phyloP scores from a whole-genome alignment of 2,797 vertebrate genomes.

The Thalassophryne amazonica region DNA sequence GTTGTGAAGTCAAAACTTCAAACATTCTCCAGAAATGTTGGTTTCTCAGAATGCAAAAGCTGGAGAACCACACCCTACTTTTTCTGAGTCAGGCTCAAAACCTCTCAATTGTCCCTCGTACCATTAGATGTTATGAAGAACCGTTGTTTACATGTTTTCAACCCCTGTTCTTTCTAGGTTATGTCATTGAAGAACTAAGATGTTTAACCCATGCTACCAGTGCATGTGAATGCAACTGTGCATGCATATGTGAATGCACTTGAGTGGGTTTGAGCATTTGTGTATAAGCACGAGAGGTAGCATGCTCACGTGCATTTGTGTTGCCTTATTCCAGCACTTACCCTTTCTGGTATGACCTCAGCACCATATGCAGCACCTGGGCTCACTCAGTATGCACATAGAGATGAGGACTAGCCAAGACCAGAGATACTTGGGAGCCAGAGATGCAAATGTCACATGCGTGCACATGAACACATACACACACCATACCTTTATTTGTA shows the following conservation, averaged over 20 bases:
- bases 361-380: conserved; percentile 78
- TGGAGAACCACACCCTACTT: too few species aligned
- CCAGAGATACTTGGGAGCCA: conserved; percentile 65
- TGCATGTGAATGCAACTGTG: conserved; percentile 17
- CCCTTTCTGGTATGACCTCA: conserved; percentile 81
- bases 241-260: conserved; percentile 10
- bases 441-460: conserved; percentile 75
- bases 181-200: conserved; percentile 69
- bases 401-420: conserved; percentile 72
- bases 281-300: conserved; percentile 34
- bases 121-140: conserved; percentile 37
- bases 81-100: too few species aligned
- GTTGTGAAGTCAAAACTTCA: too few species aligned
- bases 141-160: conserved; percentile 38
- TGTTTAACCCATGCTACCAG: conserved; percentile 33
- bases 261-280: conserved; percentile 27
- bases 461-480: conserved; percentile 30
- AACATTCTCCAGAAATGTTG: too few species aligned
- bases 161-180: conserved; percentile 30
- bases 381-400: conserved; percentile 83
- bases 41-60: too few species aligned
- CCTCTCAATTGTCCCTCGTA: too few species aligned
- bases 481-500: conserved; percentile 50
- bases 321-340: conserved; percentile 76
- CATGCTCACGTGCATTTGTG: conserved; percentile 49